phyloP scores from a whole-genome alignment of 2,797 vertebrate genomes.

The Petrocephalus schoutedeni region DNA sequence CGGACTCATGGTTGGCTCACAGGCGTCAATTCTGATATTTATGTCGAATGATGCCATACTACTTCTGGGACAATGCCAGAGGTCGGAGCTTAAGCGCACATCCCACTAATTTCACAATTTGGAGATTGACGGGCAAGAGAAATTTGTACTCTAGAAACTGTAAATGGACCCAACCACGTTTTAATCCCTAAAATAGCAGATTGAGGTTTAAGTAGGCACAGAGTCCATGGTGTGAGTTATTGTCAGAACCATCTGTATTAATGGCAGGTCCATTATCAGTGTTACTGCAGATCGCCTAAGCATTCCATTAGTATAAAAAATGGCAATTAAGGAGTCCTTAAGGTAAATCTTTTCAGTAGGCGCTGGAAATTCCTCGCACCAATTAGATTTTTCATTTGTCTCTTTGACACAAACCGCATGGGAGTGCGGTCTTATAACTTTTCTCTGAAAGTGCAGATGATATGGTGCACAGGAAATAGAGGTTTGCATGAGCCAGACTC shows the following conservation, averaged over 20 bases:
- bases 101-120: not conserved
- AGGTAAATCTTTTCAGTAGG: slow-evolving; percentile 48
- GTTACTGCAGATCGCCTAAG: slow-evolving; percentile 51
- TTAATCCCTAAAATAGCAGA: slow-evolving; percentile 17
- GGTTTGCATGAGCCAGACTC: not conserved
- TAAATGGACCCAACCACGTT: slow-evolving; percentile 3
- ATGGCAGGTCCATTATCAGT: slow-evolving; percentile 53
- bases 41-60: not conserved
- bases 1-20: not conserved
- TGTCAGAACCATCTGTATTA: slow-evolving; percentile 50
- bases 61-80: not conserved
- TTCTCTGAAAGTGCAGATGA: slow-evolving; percentile 31
- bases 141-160: not conserved
- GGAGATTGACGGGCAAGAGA: not conserved
- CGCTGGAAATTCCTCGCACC: slow-evolving; percentile 49
- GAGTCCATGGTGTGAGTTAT: slow-evolving; percentile 8
- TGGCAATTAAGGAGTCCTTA: slow-evolving; percentile 50
- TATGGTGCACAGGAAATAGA: slow-evolving; percentile 7
- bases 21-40: not conserved
- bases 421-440: slow-evolving; percentile 49
- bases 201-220: not conserved
- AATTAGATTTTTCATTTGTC: slow-evolving; percentile 57
- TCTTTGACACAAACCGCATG: slow-evolving; percentile 51
- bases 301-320: slow-evolving; percentile 55
- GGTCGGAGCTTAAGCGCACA: not conserved